Percentiles rank a stretch among this genome's conserved stretches.
Evolutionary conservation across 2,113 vertebrate species (phyloP).

Genomic region (Pomatorhinus ruficollis): DNA sequence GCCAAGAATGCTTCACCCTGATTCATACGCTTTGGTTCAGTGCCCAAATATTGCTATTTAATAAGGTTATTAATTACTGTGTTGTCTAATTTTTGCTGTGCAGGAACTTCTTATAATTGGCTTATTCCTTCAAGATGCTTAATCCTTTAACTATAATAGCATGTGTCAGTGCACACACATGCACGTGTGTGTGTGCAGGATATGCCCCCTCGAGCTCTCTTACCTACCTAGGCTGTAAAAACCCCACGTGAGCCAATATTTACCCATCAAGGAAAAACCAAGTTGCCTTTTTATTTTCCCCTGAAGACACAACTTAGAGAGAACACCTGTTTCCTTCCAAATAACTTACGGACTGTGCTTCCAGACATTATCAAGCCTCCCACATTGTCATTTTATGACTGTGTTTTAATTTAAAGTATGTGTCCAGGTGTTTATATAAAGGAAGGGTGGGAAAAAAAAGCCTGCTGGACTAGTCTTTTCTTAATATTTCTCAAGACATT

Average conservation of each 20-base stretch:
- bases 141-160: not conserved
- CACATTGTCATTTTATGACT: not conserved
- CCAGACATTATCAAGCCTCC: not conserved
- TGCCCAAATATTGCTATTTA: slow-evolving; percentile 74
- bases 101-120: slow-evolving; percentile 70
- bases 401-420: not conserved
- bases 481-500: not conserved
- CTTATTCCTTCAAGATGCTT: slow-evolving; percentile 52
- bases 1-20: slow-evolving; percentile 53
- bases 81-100: slow-evolving; percentile 70
- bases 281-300: not conserved
- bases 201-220: not conserved
- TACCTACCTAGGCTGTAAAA: not conserved
- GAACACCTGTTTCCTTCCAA: not conserved
- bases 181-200: not conserved
- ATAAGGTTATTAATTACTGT: slow-evolving; percentile 76
- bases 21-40: slow-evolving; percentile 66
- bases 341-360: not conserved
- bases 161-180: not conserved
- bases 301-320: not conserved
- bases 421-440: not conserved
- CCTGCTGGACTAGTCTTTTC: not conserved
- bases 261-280: not conserved
- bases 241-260: not conserved
- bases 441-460: not conserved